Evolutionary conservation across 2,797 vertebrate species (phyloP), one percentile per base, ranked within the genome.

Genomic region (Pogoniulus pusillus): DNA sequence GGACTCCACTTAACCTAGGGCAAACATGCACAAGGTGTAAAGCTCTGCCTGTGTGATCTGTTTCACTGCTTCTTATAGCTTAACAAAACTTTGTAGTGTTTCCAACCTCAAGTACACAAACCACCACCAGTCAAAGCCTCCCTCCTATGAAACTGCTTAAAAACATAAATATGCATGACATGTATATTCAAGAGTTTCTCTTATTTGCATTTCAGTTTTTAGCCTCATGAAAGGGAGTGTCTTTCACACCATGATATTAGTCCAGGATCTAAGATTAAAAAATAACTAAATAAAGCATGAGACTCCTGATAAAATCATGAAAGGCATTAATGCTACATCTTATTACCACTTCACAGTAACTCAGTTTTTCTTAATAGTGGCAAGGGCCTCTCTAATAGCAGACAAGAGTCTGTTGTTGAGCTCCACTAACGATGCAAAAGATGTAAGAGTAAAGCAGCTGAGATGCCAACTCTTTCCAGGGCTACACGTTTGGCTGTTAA

Each of bases 271-370:
- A 45, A 93, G 89, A 87, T 64, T 23, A 19, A 72, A 85, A 85
- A 83, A 58, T 51, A 12, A 10, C 24, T 62, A 41, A 49, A 24
- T 29, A 73, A 63, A 69, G 22, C 45, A 69, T 72, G 41, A 84
- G 71, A 15, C 80, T 87, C 62, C 39, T 71, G 71, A 91, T 92
- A 90, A 91, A 82, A 86, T 90, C 89, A 89, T 68, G 68, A 91
- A 91, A 96, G 89, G 74, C 74, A 64, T 68, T 54, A 91, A 82
- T 24, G 62, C 8, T 55, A 57, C 41, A 66, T 82, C 71, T 91
- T 79, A 82, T 79, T 95, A 91, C 32, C 30, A 76, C 80, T 91
- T 58, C 37, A 72, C 5, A 34, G 82, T 79, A 94, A 83, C 93
- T 91, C 80, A 71, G 53, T 37, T 77, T 82, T 81, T 76, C 83